These are phyloP conservation scores for Pao palembangensis DNA, from an alignment of 2,113 vertebrate genomes.

Conservation along the genomic window DNA sequence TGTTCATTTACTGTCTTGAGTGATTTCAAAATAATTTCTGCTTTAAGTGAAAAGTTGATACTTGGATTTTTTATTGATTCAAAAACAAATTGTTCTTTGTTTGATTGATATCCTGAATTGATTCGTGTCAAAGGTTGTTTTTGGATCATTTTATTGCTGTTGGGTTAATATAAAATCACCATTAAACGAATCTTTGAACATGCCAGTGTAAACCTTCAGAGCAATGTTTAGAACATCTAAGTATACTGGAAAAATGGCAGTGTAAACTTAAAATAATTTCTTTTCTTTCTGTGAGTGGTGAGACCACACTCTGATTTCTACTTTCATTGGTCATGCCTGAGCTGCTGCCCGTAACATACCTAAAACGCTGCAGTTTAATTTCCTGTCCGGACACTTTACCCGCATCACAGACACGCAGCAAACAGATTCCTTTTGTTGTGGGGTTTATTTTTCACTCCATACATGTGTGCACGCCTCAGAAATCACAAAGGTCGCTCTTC, in stretches of 20 bases:
- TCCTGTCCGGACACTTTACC: conserved; percentile 65
- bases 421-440: conserved; percentile 52
- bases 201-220: too few species aligned
- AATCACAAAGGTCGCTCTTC: conserved; percentile 44
- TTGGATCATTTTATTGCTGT: too few species aligned
- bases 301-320: conserved; percentile 33
- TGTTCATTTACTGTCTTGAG: conserved; percentile 21
- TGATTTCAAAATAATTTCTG: conserved; percentile 9
- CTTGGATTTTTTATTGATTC: too few species aligned
- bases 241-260: too few species aligned
- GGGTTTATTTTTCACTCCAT: conserved; percentile 26
- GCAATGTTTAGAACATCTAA: too few species aligned
- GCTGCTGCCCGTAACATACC: conserved; percentile 41
- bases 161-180: too few species aligned
- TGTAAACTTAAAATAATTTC: background rate
- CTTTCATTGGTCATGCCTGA: conserved; percentile 45
- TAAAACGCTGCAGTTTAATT: conserved; percentile 60
- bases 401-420: conserved; percentile 53
- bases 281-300: conserved; percentile 7
- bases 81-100: too few species aligned
- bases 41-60: background rate
- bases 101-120: too few species aligned
- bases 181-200: too few species aligned
- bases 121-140: too few species aligned
- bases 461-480: conserved; percentile 51